A percentile compares a stretch with the other conserved stretches of the same genome.
Evolutionary conservation across 2,888 invertebrate genomes (phyloP).

Genomic region (Chironomus tentans): DNA sequence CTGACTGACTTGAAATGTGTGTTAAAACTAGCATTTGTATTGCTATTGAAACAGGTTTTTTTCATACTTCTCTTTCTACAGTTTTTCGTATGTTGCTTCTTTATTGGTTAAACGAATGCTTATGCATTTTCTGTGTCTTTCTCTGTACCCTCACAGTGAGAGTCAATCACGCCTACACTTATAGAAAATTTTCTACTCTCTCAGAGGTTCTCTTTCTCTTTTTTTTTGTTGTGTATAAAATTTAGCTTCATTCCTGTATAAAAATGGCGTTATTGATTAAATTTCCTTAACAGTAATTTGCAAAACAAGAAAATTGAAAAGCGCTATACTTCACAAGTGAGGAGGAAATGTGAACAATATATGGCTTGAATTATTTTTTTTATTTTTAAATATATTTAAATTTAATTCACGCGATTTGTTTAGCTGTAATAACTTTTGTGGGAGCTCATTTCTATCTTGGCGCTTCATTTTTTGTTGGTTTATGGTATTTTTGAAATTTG

Average conservation of each 20-base stretch:
- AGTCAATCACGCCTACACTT: background rate
- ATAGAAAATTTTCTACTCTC: background rate
- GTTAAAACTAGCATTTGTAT: constrained; percentile 20
- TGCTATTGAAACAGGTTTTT: constrained; percentile 20
- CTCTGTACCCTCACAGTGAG: background rate
- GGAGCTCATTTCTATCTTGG: background rate
- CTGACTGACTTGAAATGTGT: constrained; percentile 11
- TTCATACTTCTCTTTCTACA: constrained; percentile 9
- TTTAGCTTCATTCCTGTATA: constrained; percentile 2
- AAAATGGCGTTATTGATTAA: constrained; percentile 24
- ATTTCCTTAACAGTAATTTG: background rate
- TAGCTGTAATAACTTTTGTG: background rate
- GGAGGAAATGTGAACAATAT: background rate
- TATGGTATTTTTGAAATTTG: background rate
- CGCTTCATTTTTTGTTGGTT: background rate
- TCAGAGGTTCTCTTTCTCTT: background rate
- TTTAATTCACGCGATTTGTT: constrained; percentile 24
- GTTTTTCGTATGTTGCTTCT: background rate
- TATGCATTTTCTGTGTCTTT: background rate
- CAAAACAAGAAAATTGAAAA: constrained; percentile 8
- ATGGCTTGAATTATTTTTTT: background rate
- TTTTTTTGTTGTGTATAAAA: background rate
- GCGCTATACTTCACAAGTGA: constrained; percentile 19
- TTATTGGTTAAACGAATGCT: background rate
- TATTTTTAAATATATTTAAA: constrained; percentile 7